phyloP scores from a whole-genome alignment of 2,888 invertebrate species.

The Hedya salicella region DNA sequence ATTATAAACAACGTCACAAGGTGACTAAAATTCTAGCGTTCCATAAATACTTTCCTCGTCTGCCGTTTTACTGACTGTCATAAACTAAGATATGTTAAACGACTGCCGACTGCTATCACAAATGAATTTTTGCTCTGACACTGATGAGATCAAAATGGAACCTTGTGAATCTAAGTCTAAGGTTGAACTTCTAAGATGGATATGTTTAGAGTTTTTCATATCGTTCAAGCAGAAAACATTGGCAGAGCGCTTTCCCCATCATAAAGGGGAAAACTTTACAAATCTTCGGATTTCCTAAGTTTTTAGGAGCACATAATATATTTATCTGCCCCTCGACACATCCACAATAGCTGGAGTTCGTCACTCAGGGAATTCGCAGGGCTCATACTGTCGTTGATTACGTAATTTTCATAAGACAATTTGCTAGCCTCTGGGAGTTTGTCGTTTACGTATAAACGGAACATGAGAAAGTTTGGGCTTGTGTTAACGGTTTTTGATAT shows the following conservation, averaged over 20 bases:
- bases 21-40: conserved; percentile 64
- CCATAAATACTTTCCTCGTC: conserved; percentile 71
- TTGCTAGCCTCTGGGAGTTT: conserved; percentile 51
- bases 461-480: conserved; percentile 35
- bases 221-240: conserved; percentile 77
- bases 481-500: conserved; percentile 7
- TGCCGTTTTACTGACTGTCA: conserved; percentile 65
- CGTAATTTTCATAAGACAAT: conserved; percentile 54
- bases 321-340: conserved; percentile 83
- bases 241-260: conserved; percentile 75
- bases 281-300: conserved; percentile 83
- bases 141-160: conserved; percentile 48
- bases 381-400: conserved; percentile 68
- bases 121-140: conserved; percentile 67
- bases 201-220: conserved; percentile 77
- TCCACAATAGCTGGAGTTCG: conserved; percentile 75
- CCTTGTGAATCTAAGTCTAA: conserved; percentile 49
- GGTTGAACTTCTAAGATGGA: conserved; percentile 51
- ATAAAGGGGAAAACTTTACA: conserved; percentile 84
- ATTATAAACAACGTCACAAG: conserved; percentile 58
- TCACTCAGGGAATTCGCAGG: conserved; percentile 70
- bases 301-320: conserved; percentile 81
- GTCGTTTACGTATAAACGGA: conserved; percentile 47
- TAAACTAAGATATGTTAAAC: conserved; percentile 79
- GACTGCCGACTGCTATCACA: conserved; percentile 70